A percentile compares a stretch with the other conserved stretches of the same genome.
Conservation (phyloP, 2,797 vertebrate genomes). For the Chiloscyllium punctatum region DNA sequence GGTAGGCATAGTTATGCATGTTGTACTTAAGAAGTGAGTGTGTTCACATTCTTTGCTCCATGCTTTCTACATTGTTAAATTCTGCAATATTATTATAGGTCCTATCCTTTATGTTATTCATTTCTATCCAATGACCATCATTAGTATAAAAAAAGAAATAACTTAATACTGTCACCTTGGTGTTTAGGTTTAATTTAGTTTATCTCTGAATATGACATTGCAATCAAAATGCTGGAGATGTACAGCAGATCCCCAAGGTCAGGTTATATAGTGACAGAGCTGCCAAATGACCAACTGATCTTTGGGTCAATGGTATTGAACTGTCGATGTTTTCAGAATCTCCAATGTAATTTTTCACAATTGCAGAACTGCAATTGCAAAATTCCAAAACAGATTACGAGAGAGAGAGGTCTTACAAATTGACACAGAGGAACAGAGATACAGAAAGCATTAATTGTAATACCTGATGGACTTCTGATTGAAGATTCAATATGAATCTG, state of each 20-base stretch:
- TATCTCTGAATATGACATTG: background rate
- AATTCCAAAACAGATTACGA: background rate
- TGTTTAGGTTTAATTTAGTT: background rate
- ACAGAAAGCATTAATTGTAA: background rate
- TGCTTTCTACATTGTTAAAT: background rate
- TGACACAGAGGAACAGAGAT: background rate
- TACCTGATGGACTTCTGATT: background rate
- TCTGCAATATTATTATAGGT: background rate
- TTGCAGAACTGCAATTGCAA: background rate
- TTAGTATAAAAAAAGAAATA: background rate
- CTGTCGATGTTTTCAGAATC: background rate
- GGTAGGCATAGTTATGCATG: background rate
- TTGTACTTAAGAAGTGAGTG: background rate
- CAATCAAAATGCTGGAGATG: background rate
- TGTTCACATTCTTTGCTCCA: background rate
- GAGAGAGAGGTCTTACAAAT: background rate
- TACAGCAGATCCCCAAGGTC: background rate
- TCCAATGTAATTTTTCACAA: background rate
- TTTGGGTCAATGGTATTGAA: no score
- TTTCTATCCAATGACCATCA: background rate
- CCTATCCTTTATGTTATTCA: background rate
- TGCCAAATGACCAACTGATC: background rate
- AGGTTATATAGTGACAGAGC: background rate
- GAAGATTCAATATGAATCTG: no score
- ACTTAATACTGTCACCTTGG: background rate